Base-by-base conservation (phyloP, 1,140 invertebrate genomes). In the Brachionus sp. region DNA sequence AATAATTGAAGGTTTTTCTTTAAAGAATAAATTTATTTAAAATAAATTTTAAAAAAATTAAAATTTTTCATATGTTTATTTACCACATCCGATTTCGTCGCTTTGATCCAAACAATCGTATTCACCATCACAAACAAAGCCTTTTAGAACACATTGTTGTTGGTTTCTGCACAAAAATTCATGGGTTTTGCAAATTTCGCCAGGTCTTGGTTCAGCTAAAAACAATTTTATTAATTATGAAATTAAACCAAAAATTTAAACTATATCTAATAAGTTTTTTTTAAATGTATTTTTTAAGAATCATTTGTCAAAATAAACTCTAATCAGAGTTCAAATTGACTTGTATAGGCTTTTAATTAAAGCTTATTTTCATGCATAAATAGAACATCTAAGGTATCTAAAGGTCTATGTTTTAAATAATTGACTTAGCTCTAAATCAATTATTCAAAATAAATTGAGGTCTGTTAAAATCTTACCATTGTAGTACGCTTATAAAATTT, bases 51-150 rank as follows among this genome's bases (percentile, higher is more conserved):
- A n/a, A n/a, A n/a, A n/a, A n/a, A n/a, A 35, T 68, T 13, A n/a
- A n/a, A 5, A 16, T 37, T 29, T 37, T 23, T 39, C 9, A 3
- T 19, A 10, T 7, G 16, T 25, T 33, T 33, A 6, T 29, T 25
- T 84, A 53, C 94, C 91, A 88, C 95, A 97, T 77, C 95, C 94
- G 85, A 94, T 90, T 91, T 98, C 96, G 90, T 98, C 97, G 83
- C 93, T 94, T 68, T 92, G 91, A 87, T 98, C 96, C 84, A 86
- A 87, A 89, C 96, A 98, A 88, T 98, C 97, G 77, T 91, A 91
- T 85, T 95, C 92, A 37, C 91, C 90, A 87, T 99, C 97, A 88
- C 97, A 98, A 85, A 98, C 95, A 90, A 94, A 98, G 84, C 92
- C 93, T 87, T 93, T 93, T 0, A 95, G 95, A 84, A 98, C 93